Evolutionary conservation across 2,113 vertebrate genomes (phyloP).

Genomic region (Rattus norvegicus): DNA sequence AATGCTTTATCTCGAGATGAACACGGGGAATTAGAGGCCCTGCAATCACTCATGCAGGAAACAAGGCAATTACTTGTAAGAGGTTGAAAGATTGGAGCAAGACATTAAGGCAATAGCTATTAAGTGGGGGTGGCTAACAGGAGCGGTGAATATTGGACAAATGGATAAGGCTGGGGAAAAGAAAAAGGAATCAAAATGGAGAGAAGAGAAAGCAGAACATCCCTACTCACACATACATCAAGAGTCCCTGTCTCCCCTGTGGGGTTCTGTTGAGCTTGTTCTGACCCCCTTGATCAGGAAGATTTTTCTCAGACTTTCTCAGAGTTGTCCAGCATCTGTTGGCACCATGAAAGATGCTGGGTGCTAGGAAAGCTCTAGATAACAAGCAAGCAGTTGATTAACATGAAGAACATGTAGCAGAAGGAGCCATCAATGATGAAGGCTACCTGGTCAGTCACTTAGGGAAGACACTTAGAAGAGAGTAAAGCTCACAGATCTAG

Average conservation of each 20-base stretch:
- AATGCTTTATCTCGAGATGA: slow-evolving; percentile 64
- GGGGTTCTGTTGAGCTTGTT: neutral
- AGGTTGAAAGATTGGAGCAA: slow-evolving; percentile 55
- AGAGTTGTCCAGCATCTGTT: neutral
- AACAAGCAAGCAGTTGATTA: neutral
- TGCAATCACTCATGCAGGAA: slow-evolving; percentile 67
- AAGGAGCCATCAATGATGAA: neutral
- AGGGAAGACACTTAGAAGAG: neutral
- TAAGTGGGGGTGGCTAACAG: neutral
- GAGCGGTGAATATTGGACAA: neutral
- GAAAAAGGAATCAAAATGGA: neutral
- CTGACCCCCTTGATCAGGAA: neutral
- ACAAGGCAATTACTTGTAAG: slow-evolving; percentile 68
- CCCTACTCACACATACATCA: neutral
- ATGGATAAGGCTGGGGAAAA: neutral
- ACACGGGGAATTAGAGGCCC: slow-evolving; percentile 44
- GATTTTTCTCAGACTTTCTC: neutral
- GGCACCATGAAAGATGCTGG: neutral
- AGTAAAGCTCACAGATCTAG: neutral
- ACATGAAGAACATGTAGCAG: neutral
- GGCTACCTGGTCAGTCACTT: neutral
- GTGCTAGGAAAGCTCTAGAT: neutral
- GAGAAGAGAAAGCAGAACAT: neutral
- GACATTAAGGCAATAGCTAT: slow-evolving; percentile 55
- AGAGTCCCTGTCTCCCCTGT: neutral